Percentiles rank a stretch among this genome's conserved stretches.
Evolutionary conservation across 2,888 invertebrate genomes (phyloP).

Genomic region (Autographa pulchrina): DNA sequence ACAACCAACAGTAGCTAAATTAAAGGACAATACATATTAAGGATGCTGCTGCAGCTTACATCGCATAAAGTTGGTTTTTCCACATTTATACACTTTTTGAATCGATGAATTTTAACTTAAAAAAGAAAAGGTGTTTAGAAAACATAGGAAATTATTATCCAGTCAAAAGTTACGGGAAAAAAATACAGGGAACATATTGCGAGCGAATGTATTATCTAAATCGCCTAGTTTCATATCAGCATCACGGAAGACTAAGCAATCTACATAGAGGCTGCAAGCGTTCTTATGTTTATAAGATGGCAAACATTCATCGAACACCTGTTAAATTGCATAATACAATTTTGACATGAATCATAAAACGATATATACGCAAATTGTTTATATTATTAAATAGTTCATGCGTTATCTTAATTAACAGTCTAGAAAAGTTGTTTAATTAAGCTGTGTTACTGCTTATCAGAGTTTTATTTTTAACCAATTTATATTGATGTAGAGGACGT

Average conservation of each 20-base stretch:
- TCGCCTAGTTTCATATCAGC: neutral
- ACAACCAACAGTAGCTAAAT: too few relatives aligned
- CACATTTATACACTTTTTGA: neutral
- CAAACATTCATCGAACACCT: slow-evolving; percentile 28
- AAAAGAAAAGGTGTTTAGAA: too few relatives aligned
- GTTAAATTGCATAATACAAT: slow-evolving; percentile 23
- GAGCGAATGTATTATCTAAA: slow-evolving; percentile 12
- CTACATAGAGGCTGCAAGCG: neutral
- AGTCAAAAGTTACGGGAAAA: too few relatives aligned
- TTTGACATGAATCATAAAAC: slow-evolving; percentile 20
- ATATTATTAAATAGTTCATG: slow-evolving; percentile 16
- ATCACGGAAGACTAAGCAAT: slow-evolving; percentile 13
- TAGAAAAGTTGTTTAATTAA: slow-evolving; percentile 28
- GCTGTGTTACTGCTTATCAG: slow-evolving; percentile 15
- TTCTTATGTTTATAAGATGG: slow-evolving; percentile 23
- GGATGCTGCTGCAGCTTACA: too few relatives aligned
- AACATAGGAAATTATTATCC: too few relatives aligned
- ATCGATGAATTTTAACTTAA: neutral
- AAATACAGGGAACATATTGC: slow-evolving; percentile 12
- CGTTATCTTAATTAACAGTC: slow-evolving; percentile 34
- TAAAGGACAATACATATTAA: too few relatives aligned
- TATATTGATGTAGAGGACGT: slow-evolving; percentile 13
- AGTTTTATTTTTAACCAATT: slow-evolving; percentile 24
- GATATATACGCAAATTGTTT: slow-evolving; percentile 13
- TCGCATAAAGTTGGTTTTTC: too few relatives aligned